Evolutionary conservation across 2,888 invertebrate species (phyloP).

Genomic region (Oscheius sp.): DNA sequence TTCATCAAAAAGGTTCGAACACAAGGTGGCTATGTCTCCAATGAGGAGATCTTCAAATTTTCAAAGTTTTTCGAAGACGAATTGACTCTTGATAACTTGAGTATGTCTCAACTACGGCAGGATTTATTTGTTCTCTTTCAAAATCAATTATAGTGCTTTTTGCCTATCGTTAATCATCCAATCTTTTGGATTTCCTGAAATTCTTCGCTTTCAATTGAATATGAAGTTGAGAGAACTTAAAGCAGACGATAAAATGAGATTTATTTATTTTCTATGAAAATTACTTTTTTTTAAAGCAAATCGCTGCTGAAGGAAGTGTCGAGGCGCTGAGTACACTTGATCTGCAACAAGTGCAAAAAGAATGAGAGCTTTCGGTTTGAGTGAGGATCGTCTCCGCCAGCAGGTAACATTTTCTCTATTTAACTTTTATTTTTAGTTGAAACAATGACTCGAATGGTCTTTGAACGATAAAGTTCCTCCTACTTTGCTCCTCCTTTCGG

Average conservation of each 20-base stretch:
- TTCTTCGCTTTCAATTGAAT: conserved; percentile 88
- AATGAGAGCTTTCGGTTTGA: conserved; percentile 94
- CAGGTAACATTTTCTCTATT: no score
- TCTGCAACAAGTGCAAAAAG: conserved; percentile 90
- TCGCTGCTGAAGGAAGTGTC: conserved; percentile 93
- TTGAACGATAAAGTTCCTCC: conserved; percentile 93
- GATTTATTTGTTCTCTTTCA: no score
- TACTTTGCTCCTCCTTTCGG: conserved; percentile 89
- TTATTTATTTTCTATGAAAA: neutral
- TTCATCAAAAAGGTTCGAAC: conserved; percentile 87
- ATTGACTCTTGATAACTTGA: conserved; percentile 92
- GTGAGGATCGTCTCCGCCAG: conserved; percentile 83
- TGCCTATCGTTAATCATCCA: conserved; percentile 87
- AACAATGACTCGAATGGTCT: conserved; percentile 94
- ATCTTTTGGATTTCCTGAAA: conserved; percentile 85
- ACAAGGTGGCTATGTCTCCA: conserved; percentile 81
- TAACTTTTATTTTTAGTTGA: conserved; percentile 74
- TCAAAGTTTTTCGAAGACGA: conserved; percentile 93
- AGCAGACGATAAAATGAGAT: conserved; percentile 84
- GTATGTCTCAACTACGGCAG: conserved; percentile 80
- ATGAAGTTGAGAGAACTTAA: conserved; percentile 90
- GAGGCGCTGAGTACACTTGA: conserved; percentile 86
- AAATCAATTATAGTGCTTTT: conserved; percentile 81
- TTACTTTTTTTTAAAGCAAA: conserved; percentile 77
- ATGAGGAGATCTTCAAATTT: conserved; percentile 93